Evolutionary conservation across 2,888 invertebrate species (phyloP).

Genomic region (Plebejus melissa): DNA sequence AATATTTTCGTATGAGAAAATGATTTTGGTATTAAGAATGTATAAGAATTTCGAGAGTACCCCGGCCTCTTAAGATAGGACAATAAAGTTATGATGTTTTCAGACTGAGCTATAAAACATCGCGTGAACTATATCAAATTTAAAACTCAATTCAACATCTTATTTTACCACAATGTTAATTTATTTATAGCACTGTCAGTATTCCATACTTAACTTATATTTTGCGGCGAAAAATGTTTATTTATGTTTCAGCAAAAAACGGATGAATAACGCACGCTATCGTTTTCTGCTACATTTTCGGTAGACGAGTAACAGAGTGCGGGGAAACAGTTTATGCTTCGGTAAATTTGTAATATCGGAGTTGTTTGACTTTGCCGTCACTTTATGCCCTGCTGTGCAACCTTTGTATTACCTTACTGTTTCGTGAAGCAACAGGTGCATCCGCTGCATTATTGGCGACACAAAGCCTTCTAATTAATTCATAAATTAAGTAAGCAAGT

Average conservation of each 20-base stretch:
- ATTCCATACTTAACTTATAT: background rate
- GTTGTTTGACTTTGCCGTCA: background rate
- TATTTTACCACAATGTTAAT: background rate
- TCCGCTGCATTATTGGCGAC: background rate
- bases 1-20: no score
- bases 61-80: background rate
- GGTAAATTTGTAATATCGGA: slow-evolving; percentile 2
- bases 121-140: background rate
- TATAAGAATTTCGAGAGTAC: no score
- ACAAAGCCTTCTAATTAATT: slow-evolving; percentile 17
- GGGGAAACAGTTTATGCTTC: background rate
- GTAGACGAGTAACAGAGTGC: background rate
- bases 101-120: background rate
- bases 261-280: background rate
- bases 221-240: background rate
- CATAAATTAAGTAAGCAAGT: slow-evolving; percentile 5
- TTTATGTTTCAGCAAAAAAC: background rate
- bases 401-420: slow-evolving; percentile 6
- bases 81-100: background rate
- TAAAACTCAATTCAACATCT: background rate
- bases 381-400: background rate
- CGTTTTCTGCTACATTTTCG: slow-evolving; percentile 5
- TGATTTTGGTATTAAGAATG: no score
- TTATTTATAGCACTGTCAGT: background rate
- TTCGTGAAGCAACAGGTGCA: slow-evolving; percentile 24